Conservation (phyloP, 2,113 vertebrate species). For the Tupaia chinensis region DNA sequence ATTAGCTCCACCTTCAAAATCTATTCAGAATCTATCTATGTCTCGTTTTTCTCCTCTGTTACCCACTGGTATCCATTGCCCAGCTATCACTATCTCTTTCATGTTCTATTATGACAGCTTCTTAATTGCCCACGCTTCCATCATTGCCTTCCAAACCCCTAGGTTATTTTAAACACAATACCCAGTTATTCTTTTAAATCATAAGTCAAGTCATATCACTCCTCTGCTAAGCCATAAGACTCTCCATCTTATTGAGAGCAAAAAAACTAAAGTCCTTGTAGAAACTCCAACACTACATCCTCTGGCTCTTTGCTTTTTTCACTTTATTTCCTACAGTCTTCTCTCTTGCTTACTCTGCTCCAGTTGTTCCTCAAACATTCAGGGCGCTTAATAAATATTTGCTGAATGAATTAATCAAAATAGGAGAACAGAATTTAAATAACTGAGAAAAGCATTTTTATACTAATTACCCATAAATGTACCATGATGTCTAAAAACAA, state of each 20-base stretch:
- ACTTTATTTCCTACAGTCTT: not conserved
- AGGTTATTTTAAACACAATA: not conserved
- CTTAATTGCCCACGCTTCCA: not conserved
- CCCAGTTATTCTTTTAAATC: not conserved
- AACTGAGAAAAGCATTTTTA: not conserved
- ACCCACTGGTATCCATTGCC: no score
- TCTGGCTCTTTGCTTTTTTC: not conserved
- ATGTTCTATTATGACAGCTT: not conserved
- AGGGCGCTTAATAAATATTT: not conserved
- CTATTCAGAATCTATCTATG: not conserved
- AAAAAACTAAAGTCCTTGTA: not conserved
- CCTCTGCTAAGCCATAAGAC: constrained; percentile 13
- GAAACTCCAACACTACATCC: not conserved
- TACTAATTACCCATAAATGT: not conserved
- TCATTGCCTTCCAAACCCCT: no score
- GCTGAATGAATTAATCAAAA: not conserved
- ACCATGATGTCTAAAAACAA: not conserved
- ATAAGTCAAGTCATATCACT: not conserved
- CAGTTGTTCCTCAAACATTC: not conserved
- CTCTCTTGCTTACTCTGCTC: not conserved
- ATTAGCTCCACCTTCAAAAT: not conserved
- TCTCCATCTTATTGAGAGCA: not conserved
- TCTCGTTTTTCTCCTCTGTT: not conserved
- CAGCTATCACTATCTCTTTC: not conserved
- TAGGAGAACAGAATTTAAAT: constrained; percentile 15